Conservation (phyloP, 2,888 invertebrate genomes). For the Noctuana brunneofusca region DNA sequence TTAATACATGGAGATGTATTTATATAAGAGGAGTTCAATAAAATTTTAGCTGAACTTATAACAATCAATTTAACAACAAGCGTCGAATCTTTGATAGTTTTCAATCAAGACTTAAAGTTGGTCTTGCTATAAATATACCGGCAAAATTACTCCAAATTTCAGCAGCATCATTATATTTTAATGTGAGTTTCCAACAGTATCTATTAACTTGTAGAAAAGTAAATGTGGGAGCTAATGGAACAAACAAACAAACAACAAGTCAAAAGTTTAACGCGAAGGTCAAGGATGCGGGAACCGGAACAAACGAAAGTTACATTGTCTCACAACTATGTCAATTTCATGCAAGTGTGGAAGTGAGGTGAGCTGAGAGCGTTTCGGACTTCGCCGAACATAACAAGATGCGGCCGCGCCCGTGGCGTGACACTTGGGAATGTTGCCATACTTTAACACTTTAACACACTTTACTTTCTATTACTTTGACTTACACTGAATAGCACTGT, state of each 20-base stretch:
- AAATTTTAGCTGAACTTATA: no score
- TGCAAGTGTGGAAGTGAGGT: neutral
- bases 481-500: neutral
- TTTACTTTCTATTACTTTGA: neutral
- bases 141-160: no score
- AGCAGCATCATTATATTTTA: no score
- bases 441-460: neutral
- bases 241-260: neutral
- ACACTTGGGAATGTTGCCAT: neutral
- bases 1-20: no score
- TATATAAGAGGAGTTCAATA: no score
- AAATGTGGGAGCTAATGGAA: neutral
- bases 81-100: no score
- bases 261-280: neutral
- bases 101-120: no score
- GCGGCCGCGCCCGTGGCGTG: neutral
- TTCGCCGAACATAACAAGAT: neutral
- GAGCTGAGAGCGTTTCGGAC: neutral
- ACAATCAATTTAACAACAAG: no score
- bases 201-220: neutral
- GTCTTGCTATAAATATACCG: no score
- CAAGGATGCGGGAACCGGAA: neutral
- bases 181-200: no score
- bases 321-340: neutral
- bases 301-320: neutral